Evolutionary conservation across 2,888 invertebrate genomes (phyloP), one percentile per base, ranked within the genome.

Genomic region (Drosophila paranaensis): DNA sequence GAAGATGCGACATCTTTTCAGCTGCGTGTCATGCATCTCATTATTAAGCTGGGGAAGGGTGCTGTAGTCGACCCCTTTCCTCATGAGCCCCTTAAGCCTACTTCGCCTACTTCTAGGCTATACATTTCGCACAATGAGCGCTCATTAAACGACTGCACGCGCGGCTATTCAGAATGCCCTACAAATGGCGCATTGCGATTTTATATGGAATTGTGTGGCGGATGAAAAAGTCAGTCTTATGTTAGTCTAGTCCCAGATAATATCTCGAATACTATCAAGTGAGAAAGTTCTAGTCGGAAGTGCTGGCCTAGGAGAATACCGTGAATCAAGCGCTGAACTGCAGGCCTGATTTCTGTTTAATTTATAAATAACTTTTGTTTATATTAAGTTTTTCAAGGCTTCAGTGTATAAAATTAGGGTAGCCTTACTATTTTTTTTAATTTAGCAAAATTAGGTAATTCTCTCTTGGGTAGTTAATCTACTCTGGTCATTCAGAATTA

Each of bases 141-240:
- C 70, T 77, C 75, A 60, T 77, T 74, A 77, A 79, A 40, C 54
- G 75, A 50, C n/a, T 40, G 42, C 73, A 65, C 20, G 42, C 25
- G 33, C 11, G 13, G 9, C 53, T 40, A 66, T 54, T 66, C n/a
- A 42, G 5, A 8, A n/a, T 62, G 16, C 60, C 13, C 68, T 73
- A 30, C 55, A 53, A 27, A 3, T 13, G 40, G 2, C 35, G 56
- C 39, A 37, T n/a, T 25, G 0, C 2, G 10, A 16, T 11, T 30
- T 13, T 9, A 4, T 20, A 3, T 10, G 6, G 20, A 3, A 16
- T 0, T 40, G 27, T 10, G 27, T 35, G 10, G 8, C 30, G 30
- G 6, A 33, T 8, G 6, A 33, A 13, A n/a, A 33, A 16, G 6
- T 6, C 27, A 27, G 5, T 20, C 20, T 20, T 20, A 20, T 20